Base-by-base conservation (phyloP, 2,888 invertebrate genomes). In the Philaethria dido region DNA sequence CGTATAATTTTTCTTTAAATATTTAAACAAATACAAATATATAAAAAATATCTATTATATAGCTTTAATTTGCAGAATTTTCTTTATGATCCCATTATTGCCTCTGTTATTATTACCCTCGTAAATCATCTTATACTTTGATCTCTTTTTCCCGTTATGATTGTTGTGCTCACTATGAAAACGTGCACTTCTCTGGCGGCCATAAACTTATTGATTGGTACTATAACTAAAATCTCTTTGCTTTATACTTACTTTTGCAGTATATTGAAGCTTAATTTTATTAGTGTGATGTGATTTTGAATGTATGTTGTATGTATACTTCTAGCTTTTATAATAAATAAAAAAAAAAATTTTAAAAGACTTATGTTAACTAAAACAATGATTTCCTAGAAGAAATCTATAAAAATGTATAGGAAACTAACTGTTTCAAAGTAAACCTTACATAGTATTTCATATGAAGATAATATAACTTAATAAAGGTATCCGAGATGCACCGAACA, bases 111-210 rank as follows among this genome's bases (percentile, higher is more conserved):
- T 59, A 44, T 42, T 44, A 44, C 45, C 5, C 18, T 45, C 18
- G 9, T 60, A 60, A 45, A 60, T 60, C 45, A 29, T 60, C 44
- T 45, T 25, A 29, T 45, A 60, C 44, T 44, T 16, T 33, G 45
- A 60, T 60, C 45, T 60, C 60, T 60, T 45, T 44, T 60, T 60
- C 45, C 60, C 60, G 60, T 60, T 60, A 45, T 60, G 60, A 60
- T 60, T 60, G 60, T 45, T 45, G 45, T 29, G 60, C 44, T 60
- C 45, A 60, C 60, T 60, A 60, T 60, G 60, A 60, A 45, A 60
- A 60, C 60, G 60, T 60, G 60, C 60, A 45, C 45, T 60, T 18
- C 60, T 45, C 42, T 45, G 45, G 60, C 44, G 60, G 60, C 44
- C 60, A 44, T 45, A 60, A 57, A 42, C 42, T 60, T 45, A 45